Percentiles rank a stretch among this genome's conserved stretches.
Conservation (phyloP, 1,140 invertebrate genomes). For the Conopomorpha cramerella region DNA sequence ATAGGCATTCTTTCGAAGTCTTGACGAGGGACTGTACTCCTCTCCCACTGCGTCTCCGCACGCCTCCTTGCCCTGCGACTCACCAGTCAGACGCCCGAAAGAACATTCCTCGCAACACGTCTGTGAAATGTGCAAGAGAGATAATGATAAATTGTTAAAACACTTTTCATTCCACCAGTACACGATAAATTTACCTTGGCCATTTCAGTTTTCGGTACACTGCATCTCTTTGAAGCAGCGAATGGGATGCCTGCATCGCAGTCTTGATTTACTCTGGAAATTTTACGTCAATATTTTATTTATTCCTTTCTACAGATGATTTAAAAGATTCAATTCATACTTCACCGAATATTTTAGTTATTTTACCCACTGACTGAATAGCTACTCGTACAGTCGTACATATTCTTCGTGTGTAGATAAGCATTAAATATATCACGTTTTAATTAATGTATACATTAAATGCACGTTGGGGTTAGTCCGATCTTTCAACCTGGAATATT, state of each 20-base stretch:
- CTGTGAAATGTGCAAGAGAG: conserved; percentile 11
- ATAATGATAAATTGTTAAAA: not conserved
- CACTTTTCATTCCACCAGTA: not conserved
- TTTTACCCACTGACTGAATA: not conserved
- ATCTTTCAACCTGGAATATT: no score
- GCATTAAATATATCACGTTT: not conserved
- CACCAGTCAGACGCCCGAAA: conserved; percentile 24
- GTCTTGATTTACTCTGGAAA: conserved; percentile 27
- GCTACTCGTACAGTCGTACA: not conserved
- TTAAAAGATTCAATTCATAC: not conserved
- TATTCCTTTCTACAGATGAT: no score
- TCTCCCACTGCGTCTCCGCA: conserved; percentile 18
- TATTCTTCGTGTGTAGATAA: not conserved
- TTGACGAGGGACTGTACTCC: conserved; percentile 13
- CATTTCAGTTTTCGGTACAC: conserved; percentile 22
- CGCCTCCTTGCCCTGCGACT: conserved; percentile 20
- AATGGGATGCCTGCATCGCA: conserved; percentile 27
- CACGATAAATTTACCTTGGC: conserved; percentile 22
- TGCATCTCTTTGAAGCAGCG: conserved; percentile 24
- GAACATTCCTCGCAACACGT: conserved; percentile 41
- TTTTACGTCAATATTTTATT: conserved; percentile 2
- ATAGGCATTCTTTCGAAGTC: conserved; percentile 25
- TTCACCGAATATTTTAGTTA: no score
- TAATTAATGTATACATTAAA: not conserved
- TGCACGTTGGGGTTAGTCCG: no score